Base-by-base conservation (phyloP, 30 jellyfish, hydroid and myxozoan genomes). In the Turritopsis dohrnii region DNA sequence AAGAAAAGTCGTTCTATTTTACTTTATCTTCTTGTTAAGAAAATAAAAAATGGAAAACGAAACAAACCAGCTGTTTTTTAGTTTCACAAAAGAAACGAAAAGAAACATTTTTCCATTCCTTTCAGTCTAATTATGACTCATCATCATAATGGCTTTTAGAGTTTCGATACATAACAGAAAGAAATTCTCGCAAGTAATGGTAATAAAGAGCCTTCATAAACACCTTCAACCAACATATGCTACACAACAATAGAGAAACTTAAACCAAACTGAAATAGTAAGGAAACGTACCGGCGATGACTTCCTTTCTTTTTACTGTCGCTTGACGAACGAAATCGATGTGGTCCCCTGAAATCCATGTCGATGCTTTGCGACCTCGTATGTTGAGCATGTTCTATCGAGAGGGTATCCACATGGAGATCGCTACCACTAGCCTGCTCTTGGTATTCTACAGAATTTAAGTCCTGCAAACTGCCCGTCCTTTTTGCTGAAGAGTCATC, bases 321-420 rank as follows among this genome's bases (percentile, higher is more conserved):
- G 53, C 90, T 86, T 28, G 82, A 81, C n/a, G 94, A 85, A 1
- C 97, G 87, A 21, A 81, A 84, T 72, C 97, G 81, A 53, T 71
- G 54, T 1, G 95, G 86, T 30, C 83, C 89, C 0, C 96, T 90
- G 24, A 86, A 53, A 16, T 87, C 93, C 81, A 86, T 81, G 52
- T 86, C 97, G 20, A 89, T 86, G 73, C 97, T 90, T 53, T 29
- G 83, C 52, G 97, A 90, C 54, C 97, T 85, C n/a, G 81, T 82
- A 72, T 90, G 97, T 41, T 91, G 83, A 19, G 21, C 24, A 72
- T 21, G 17, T 26, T 29, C 60, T 18, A 29, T 13, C 17, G 24
- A 20, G 16, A 74, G 65, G 83, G 18, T 41, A 8, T 74, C 26
- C 65, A 26, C 83, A 27, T 74, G 83, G 19, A n/a, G 77, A 23